Conservation (phyloP, 2,888 invertebrate species). For the Vesta saturnalis region DNA sequence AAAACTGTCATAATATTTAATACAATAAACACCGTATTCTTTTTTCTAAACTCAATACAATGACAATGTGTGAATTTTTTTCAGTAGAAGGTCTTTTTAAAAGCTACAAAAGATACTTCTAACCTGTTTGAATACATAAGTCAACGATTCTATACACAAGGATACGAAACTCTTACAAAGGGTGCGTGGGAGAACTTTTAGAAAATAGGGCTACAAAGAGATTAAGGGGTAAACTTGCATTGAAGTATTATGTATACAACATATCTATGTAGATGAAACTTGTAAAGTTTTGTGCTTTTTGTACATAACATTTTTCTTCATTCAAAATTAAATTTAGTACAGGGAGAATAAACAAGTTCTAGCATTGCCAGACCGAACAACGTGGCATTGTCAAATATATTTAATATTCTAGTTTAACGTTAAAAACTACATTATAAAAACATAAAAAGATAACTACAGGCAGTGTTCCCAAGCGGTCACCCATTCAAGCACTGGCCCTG, state of each 20-base stretch:
- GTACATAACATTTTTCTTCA: too few relatives aligned
- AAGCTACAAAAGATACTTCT: constrained; percentile 27
- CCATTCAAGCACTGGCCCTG: too few relatives aligned
- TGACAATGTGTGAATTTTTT: constrained; percentile 30
- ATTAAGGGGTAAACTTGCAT: background rate
- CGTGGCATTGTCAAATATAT: too few relatives aligned
- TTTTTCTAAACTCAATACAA: constrained; percentile 8
- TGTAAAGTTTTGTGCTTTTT: too few relatives aligned
- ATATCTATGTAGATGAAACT: too few relatives aligned
- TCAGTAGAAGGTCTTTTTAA: constrained; percentile 18
- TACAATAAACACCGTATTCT: background rate
- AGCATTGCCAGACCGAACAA: too few relatives aligned
- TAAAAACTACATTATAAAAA: too few relatives aligned
- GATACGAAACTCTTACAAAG: constrained; percentile 15
- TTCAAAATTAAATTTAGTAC: too few relatives aligned
- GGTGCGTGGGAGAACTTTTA: constrained; percentile 23
- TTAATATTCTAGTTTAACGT: too few relatives aligned
- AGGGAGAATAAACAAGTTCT: too few relatives aligned
- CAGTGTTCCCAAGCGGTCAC: too few relatives aligned
- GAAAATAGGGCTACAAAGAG: constrained; percentile 5
- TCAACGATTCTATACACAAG: constrained; percentile 29
- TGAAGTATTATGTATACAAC: background rate
- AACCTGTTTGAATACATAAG: constrained; percentile 35
- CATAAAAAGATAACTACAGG: too few relatives aligned
- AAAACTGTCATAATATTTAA: constrained; percentile 27